phyloP scores from a whole-genome alignment of 2,797 vertebrate species.

The Centroberyx gerrardi region DNA sequence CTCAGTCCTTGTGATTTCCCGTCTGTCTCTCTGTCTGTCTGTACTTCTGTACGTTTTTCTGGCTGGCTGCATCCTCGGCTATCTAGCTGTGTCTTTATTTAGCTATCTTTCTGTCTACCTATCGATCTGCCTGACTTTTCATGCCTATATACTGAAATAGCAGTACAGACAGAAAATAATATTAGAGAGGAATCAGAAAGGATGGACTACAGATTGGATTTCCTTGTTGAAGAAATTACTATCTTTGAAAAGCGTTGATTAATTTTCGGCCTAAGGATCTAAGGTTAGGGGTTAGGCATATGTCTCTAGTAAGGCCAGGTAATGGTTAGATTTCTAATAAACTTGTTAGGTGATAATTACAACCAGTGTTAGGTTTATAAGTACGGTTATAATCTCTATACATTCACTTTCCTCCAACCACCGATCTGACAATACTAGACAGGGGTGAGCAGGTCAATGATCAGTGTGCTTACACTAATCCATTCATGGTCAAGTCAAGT shows the following conservation, averaged over 20 bases:
- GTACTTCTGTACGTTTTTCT: slow-evolving; percentile 39
- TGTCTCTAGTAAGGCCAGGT: neutral
- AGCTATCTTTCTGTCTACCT: neutral
- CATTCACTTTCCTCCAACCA: slow-evolving; percentile 1
- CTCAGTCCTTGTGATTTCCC: slow-evolving; percentile 41
- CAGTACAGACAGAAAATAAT: neutral
- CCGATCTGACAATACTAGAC: slow-evolving; percentile 24
- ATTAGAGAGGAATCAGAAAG: neutral
- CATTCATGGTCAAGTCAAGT: slow-evolving; percentile 5
- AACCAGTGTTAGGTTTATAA: slow-evolving; percentile 1
- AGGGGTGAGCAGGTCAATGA: slow-evolving; percentile 36
- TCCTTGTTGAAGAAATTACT: neutral
- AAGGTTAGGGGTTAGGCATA: neutral
- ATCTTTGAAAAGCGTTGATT: neutral
- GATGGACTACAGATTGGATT: neutral
- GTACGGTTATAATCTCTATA: slow-evolving; percentile 9
- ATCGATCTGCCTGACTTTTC: no score
- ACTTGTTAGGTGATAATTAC: neutral
- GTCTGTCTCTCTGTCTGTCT: slow-evolving; percentile 26
- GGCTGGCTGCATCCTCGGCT: slow-evolving; percentile 49
- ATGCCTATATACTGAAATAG: neutral
- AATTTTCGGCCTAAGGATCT: neutral
- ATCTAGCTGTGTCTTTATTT: slow-evolving; percentile 13
- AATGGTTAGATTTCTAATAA: neutral
- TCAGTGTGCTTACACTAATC: slow-evolving; percentile 49